Evolutionary conservation across 2,888 invertebrate genomes (phyloP).

Genomic region (Eupsilia transversa): DNA sequence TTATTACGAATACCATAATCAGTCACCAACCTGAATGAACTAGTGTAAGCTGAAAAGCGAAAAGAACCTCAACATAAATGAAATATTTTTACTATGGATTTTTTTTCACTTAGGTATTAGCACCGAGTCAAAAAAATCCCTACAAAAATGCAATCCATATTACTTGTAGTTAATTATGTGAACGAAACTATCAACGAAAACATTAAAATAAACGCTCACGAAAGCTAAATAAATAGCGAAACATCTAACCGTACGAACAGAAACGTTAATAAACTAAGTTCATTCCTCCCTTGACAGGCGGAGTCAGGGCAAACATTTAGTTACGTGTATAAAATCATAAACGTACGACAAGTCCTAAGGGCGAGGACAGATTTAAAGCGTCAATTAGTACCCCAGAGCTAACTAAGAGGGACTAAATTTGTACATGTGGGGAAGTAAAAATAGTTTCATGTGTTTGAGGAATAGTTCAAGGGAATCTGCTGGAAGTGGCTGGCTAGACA

Average conservation of each 20-base stretch:
- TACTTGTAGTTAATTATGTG: neutral
- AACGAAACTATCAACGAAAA: constrained; percentile 12
- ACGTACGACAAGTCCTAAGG: constrained; percentile 70
- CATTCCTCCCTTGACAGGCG: constrained; percentile 52
- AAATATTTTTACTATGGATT: neutral
- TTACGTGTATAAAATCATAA: constrained; percentile 71
- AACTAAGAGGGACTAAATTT: constrained; percentile 81
- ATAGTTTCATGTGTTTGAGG: constrained; percentile 78
- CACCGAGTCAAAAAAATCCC: neutral
- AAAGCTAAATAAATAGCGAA: constrained; percentile 29
- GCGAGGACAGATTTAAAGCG: constrained; percentile 87
- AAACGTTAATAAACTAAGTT: constrained; percentile 50
- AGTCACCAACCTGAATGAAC: too few relatives aligned
- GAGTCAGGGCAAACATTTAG: constrained; percentile 42
- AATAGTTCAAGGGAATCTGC: constrained; percentile 47
- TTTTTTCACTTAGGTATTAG: neutral
- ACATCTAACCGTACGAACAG: constrained; percentile 17
- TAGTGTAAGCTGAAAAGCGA: neutral
- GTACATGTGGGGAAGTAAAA: constrained; percentile 79
- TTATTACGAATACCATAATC: neutral
- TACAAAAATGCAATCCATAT: neutral
- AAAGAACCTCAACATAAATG: neutral
- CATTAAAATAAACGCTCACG: constrained; percentile 15
- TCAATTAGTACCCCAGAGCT: constrained; percentile 84
- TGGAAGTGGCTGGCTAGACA: constrained; percentile 67